phyloP scores from a whole-genome alignment of 2,797 vertebrate species.

The Alcedo quadribrachys region DNA sequence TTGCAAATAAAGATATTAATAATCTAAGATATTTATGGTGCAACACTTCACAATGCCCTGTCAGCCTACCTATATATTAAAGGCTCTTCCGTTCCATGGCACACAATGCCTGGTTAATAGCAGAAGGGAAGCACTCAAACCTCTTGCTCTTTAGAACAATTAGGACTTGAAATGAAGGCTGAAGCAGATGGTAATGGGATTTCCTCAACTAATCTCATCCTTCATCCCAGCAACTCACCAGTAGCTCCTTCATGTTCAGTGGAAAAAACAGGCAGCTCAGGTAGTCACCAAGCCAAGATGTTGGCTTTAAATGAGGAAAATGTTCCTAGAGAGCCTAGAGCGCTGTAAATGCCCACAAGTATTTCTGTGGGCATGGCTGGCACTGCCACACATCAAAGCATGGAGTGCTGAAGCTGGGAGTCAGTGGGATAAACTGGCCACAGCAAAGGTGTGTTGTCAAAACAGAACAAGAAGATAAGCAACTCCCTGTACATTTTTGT shows the following conservation, averaged over 20 bases:
- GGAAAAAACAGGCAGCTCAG: neutral
- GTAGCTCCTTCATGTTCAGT: neutral
- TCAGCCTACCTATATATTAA: neutral
- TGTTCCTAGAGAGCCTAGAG: neutral
- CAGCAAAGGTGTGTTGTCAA: neutral
- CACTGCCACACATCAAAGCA: neutral
- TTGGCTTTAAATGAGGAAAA: neutral
- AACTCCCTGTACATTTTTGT: neutral
- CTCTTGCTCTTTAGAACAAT: neutral
- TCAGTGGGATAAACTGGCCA: neutral
- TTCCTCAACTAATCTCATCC: neutral
- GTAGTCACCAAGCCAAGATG: neutral
- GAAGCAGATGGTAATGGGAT: neutral
- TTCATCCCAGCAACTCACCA: neutral
- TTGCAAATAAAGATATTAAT: conserved; percentile 45
- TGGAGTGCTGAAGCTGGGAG: neutral
- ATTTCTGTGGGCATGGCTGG: neutral
- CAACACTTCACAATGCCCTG: neutral
- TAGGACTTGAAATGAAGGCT: neutral
- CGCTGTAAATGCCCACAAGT: neutral
- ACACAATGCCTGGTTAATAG: neutral
- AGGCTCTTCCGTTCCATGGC: neutral
- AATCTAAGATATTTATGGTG: conserved; percentile 32
- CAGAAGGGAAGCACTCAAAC: neutral
- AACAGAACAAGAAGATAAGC: neutral